Evolutionary conservation across 2,797 vertebrate species (phyloP).

Genomic region (Neoniphon sammara): DNA sequence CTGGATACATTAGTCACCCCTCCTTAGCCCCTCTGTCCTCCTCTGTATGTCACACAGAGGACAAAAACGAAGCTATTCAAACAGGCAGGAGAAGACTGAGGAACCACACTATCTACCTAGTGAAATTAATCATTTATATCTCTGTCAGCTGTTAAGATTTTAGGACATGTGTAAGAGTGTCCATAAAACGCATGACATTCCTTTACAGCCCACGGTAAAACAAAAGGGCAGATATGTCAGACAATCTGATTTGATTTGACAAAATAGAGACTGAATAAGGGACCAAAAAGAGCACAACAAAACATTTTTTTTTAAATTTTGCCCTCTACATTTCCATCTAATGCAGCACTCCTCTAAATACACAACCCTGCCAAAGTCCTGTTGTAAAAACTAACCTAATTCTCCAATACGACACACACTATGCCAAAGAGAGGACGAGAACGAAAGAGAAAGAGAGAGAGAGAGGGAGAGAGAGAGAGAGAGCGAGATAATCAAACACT

Average conservation of each 20-base stretch:
- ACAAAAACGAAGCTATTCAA: constrained; percentile 61
- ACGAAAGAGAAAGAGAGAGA: constrained; percentile 1
- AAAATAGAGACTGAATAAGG: constrained; percentile 12
- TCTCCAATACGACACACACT: neutral
- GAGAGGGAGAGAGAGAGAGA: neutral
- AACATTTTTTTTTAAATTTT: neutral
- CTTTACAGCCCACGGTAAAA: constrained; percentile 32
- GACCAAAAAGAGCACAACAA: constrained; percentile 19
- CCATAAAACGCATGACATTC: constrained; percentile 33
- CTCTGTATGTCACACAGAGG: constrained; percentile 62
- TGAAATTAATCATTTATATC: constrained; percentile 64
- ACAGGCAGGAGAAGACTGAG: constrained; percentile 50
- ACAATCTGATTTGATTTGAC: constrained; percentile 13
- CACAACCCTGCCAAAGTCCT: neutral
- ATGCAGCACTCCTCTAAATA: neutral
- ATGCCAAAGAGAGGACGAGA: neutral
- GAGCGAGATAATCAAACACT: neutral
- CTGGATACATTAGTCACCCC: constrained; percentile 78
- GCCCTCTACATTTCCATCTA: neutral
- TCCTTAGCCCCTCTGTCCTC: constrained; percentile 53
- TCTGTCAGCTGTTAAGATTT: constrained; percentile 47
- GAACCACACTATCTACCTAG: constrained; percentile 34
- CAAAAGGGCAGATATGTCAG: constrained; percentile 13
- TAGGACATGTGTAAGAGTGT: constrained; percentile 28
- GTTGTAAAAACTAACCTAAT: constrained; percentile 2